phyloP scores from a whole-genome alignment of 2,113 vertebrate species.

The Lagopus leucura region DNA sequence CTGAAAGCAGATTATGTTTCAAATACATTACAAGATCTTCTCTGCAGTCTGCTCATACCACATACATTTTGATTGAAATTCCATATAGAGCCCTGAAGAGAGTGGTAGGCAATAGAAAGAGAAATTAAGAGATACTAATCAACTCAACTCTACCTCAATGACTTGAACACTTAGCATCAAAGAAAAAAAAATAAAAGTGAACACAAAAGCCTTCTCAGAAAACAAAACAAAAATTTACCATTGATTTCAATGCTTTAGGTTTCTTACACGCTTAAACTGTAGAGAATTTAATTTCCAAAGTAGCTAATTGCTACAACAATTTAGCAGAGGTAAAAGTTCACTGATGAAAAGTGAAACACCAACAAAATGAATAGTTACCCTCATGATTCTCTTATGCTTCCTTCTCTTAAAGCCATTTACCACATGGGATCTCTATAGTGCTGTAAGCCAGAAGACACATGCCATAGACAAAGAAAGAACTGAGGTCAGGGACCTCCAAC shows the following conservation, averaged over 20 bases:
- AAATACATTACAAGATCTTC: not conserved
- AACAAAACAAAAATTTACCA: not conserved
- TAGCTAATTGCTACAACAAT: not conserved
- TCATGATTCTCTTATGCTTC: not conserved
- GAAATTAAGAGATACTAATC: not conserved
- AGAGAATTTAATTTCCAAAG: not conserved
- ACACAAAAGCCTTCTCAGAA: not conserved
- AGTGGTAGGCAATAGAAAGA: not conserved
- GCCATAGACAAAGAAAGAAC: not conserved
- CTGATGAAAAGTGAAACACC: not conserved
- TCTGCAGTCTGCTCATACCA: not conserved
- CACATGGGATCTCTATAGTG: not conserved
- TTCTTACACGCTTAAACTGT: not conserved
- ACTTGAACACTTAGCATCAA: not conserved
- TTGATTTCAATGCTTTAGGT: not conserved
- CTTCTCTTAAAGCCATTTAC: not conserved
- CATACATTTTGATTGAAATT: not conserved
- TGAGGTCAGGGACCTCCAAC: fast-evolving
- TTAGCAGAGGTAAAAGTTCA: not conserved
- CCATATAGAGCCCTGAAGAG: not conserved
- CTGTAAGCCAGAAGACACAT: not conserved
- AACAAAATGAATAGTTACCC: not conserved
- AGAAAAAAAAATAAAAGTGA: not conserved
- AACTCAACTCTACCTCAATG: not conserved
- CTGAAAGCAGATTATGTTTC: not conserved